These are phyloP conservation scores for Puffinus mauretanicus DNA, from an alignment of 2,113 vertebrate species.

Conservation along the genomic window DNA sequence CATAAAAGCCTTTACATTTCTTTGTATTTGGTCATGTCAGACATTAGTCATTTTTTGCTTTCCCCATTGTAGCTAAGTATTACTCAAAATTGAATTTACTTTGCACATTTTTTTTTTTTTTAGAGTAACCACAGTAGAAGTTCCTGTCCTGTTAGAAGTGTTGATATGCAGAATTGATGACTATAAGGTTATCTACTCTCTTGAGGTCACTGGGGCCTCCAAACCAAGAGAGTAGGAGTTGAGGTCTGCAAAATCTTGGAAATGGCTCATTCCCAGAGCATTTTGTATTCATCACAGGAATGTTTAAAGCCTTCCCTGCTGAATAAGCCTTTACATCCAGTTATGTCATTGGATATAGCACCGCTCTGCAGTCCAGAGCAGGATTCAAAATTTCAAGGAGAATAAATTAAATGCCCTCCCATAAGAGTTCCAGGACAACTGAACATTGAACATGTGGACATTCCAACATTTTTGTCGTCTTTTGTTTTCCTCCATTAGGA, in stretches of 20 bases:
- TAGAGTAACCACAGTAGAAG: neutral
- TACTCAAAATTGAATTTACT: neutral
- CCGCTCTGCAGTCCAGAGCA: neutral
- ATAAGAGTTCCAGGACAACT: neutral
- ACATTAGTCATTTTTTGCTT: rapidly evolving
- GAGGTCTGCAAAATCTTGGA: neutral
- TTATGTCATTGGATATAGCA: neutral
- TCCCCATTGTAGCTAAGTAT: neutral
- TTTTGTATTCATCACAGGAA: neutral
- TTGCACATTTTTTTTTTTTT: neutral
- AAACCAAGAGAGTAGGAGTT: neutral
- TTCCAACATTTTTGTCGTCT: neutral
- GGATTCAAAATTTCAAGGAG: neutral
- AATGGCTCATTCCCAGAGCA: neutral
- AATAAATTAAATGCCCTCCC: neutral
- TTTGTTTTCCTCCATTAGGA: neutral
- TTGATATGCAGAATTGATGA: neutral
- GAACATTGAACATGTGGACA: neutral
- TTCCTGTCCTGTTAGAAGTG: neutral
- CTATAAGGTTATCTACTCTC: neutral
- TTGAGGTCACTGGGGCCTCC: neutral
- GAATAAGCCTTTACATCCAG: neutral
- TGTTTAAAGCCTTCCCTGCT: neutral
- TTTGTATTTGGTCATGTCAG: neutral
- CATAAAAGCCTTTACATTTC: neutral